Evolutionary conservation across 1,140 invertebrate species (phyloP).

Genomic region (Lordiphosa clarofinis): DNA sequence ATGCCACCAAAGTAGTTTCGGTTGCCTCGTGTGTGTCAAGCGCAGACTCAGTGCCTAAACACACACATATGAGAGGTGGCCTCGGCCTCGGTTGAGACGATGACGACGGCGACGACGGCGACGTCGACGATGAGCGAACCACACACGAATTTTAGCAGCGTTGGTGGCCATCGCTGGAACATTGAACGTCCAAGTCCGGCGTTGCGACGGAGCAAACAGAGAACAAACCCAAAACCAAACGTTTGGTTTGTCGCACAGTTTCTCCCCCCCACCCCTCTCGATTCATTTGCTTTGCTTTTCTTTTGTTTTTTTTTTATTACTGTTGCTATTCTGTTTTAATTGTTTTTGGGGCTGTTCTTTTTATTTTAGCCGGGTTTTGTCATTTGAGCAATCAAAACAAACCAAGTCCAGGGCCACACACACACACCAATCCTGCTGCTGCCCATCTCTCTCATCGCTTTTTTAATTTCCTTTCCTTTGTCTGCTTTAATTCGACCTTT

Average conservation of each 20-base stretch:
- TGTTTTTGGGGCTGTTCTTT: conserved; percentile 28
- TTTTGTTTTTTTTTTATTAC: conserved; percentile 58
- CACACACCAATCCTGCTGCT: background rate
- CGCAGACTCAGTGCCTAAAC: conserved; percentile 68
- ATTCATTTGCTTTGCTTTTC: conserved; percentile 21
- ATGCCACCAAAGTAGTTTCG: conserved; percentile 70
- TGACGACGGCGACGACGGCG: conserved; percentile 20
- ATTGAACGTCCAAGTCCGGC: conserved; percentile 13
- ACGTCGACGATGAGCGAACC: conserved; percentile 43
- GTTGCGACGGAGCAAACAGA: conserved; percentile 17
- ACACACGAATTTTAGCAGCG: conserved; percentile 68
- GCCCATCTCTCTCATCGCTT: conserved; percentile 3
- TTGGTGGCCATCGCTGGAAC: conserved; percentile 55
- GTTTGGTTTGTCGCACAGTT: conserved; percentile 6
- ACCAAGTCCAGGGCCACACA: conserved; percentile 30
- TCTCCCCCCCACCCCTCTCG: conserved; percentile 7
- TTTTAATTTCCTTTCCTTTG: conserved; percentile 17
- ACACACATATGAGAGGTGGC: conserved; percentile 52
- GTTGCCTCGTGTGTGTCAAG: conserved; percentile 44
- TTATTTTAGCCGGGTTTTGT: conserved; percentile 21
- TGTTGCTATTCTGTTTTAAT: conserved; percentile 41
- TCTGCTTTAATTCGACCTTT: conserved; percentile 36
- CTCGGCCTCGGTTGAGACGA: conserved; percentile 50
- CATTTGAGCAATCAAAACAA: conserved; percentile 47
- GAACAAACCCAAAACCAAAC: conserved; percentile 4